A percentile compares a stretch with the other conserved stretches of the same genome.
Evolutionary conservation across 2,797 vertebrate species (phyloP).

Genomic region (Psittacula derbiana): DNA sequence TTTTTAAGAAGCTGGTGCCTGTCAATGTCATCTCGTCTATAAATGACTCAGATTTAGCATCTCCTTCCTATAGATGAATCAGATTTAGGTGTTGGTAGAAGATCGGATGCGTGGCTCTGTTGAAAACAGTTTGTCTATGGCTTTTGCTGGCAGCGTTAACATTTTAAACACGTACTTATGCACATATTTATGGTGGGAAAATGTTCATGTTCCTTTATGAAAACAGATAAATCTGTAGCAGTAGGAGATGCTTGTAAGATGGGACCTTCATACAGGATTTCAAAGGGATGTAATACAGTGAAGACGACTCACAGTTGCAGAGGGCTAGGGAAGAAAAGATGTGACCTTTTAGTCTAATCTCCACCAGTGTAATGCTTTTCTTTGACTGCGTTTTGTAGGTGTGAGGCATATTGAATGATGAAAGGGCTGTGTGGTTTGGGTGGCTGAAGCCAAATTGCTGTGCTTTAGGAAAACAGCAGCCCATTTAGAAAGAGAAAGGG

Average conservation of each 20-base stretch:
- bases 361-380: background rate
- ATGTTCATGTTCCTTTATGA: background rate
- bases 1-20: background rate
- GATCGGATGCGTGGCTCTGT: fast-evolving
- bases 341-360: background rate
- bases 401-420: background rate
- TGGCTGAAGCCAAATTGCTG: background rate
- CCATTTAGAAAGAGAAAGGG: background rate
- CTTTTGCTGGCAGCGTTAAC: background rate
- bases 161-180: background rate
- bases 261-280: background rate
- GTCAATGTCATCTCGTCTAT: background rate
- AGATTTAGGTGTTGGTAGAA: background rate
- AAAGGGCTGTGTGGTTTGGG: background rate
- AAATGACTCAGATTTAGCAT: background rate
- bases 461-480: background rate
- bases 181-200: fast-evolving
- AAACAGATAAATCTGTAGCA: background rate
- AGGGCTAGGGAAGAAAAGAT: background rate
- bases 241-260: background rate
- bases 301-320: background rate
- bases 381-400: background rate
- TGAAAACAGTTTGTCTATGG: background rate
- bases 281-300: fast-evolving
- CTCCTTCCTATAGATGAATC: background rate